A percentile compares a stretch with the other conserved stretches of the same genome.
Conservation (phyloP, 2,888 invertebrate genomes). For the Drosophila birchii region DNA sequence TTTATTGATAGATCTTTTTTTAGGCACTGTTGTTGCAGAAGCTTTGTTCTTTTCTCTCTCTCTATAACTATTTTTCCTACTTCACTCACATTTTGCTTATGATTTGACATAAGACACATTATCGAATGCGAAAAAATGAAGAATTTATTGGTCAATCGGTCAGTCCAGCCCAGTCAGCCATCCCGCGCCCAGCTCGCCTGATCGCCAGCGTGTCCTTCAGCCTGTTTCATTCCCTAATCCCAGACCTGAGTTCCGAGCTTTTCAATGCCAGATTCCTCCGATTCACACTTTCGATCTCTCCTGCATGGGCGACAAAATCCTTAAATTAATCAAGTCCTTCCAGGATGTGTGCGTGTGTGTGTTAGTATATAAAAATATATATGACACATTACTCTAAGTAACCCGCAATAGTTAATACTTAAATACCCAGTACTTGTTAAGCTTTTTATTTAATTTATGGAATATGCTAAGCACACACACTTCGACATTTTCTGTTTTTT, state of each 20-base stretch:
- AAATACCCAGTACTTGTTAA: slow-evolving; percentile 47
- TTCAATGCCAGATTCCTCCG: background rate
- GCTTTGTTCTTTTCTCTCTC: slow-evolving; percentile 27
- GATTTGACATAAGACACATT: slow-evolving; percentile 19
- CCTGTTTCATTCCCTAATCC: slow-evolving; percentile 3
- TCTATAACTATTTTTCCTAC: slow-evolving; percentile 9
- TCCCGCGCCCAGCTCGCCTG: slow-evolving; percentile 82
- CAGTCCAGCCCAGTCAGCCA: slow-evolving; percentile 75
- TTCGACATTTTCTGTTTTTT: slow-evolving; percentile 52
- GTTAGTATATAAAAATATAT: slow-evolving; percentile 38
- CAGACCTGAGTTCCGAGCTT: background rate
- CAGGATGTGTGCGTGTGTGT: slow-evolving; percentile 34
- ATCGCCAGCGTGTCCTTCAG: slow-evolving; percentile 34
- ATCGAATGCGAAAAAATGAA: slow-evolving; percentile 33
- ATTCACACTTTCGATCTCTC: slow-evolving; percentile 12
- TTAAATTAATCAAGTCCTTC: slow-evolving; percentile 1
- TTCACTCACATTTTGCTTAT: slow-evolving; percentile 29
- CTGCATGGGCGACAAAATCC: slow-evolving; percentile 29
- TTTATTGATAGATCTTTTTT: slow-evolving; percentile 19
- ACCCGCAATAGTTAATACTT: slow-evolving; percentile 32
- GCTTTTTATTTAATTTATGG: slow-evolving; percentile 41
- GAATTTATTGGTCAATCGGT: slow-evolving; percentile 15
- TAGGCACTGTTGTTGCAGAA: slow-evolving; percentile 41
- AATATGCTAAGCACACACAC: slow-evolving; percentile 51
- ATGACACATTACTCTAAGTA: slow-evolving; percentile 26